Conservation (phyloP, 2,113 vertebrate genomes). For the Rhipidura dahli region DNA sequence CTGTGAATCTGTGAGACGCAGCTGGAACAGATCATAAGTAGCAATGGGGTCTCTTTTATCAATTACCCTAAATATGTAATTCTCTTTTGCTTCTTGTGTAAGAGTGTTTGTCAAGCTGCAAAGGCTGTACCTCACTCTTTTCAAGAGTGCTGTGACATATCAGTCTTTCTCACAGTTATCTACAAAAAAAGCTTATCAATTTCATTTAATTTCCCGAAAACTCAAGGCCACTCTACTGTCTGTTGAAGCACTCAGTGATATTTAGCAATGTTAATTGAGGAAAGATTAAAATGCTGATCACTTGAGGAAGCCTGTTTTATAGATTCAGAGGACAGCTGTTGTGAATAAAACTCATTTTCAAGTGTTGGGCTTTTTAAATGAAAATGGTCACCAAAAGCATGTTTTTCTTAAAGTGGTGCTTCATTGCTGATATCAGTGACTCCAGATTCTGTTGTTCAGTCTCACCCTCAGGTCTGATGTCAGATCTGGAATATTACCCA, state of each 20-base stretch:
- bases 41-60: background rate
- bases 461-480: background rate
- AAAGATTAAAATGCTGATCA: background rate
- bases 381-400: background rate
- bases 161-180: background rate
- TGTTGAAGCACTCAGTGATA: background rate
- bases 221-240: background rate
- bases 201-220: background rate
- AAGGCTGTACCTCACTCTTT: background rate
- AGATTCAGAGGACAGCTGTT: background rate
- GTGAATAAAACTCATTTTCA: background rate
- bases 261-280: background rate
- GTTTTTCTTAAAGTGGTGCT: background rate
- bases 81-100: background rate
- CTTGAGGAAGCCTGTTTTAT: background rate
- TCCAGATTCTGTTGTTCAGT: background rate
- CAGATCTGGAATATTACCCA: background rate
- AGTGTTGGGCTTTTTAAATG: background rate
- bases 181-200: background rate
- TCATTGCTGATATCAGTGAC: background rate
- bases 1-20: background rate
- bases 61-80: background rate
- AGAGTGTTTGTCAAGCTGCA: rapidly evolving
- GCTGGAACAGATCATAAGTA: background rate
- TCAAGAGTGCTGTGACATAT: background rate